Evolutionary conservation across 2,888 invertebrate genomes (phyloP).

Genomic region (Drosophila anomelani): DNA sequence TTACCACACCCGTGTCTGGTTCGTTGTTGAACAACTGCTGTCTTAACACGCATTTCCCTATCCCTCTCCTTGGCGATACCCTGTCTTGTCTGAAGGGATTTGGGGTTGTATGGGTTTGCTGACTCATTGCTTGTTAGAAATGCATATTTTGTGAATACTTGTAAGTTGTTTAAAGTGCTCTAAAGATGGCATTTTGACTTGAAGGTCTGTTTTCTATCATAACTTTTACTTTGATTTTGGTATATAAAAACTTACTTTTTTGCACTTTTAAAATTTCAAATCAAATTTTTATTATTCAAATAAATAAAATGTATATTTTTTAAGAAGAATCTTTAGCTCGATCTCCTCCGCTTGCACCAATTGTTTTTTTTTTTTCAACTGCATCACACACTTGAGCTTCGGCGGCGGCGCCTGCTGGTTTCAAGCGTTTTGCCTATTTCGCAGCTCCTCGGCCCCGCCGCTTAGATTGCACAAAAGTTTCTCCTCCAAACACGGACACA

Average conservation of each 20-base stretch:
- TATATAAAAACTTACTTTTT: background rate
- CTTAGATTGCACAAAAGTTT: slow-evolving; percentile 27
- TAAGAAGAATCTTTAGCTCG: background rate
- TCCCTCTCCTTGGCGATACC: slow-evolving; percentile 13
- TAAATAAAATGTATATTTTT: background rate
- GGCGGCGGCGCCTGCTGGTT: slow-evolving; percentile 35
- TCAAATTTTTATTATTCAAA: background rate
- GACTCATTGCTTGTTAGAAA: background rate
- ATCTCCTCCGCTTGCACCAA: no score
- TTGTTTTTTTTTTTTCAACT: slow-evolving; percentile 3
- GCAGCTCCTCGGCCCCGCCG: background rate
- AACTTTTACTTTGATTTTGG: background rate
- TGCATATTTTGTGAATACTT: background rate
- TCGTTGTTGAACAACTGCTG: slow-evolving; percentile 71
- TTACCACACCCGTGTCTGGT: slow-evolving; percentile 74
- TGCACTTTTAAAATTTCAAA: background rate
- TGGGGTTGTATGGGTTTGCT: background rate
- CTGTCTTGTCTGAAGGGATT: background rate
- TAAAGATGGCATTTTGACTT: background rate
- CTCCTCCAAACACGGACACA: slow-evolving; percentile 13
- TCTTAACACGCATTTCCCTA: slow-evolving; percentile 56
- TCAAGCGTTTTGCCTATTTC: slow-evolving; percentile 29
- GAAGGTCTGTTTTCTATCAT: background rate
- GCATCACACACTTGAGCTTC: slow-evolving; percentile 40
- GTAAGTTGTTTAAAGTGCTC: background rate